Percentiles rank a stretch among this genome's conserved stretches.
These are phyloP conservation scores for Plodia interpunctella DNA, from an alignment of 1,140 invertebrate species.

Conservation along the genomic window DNA sequence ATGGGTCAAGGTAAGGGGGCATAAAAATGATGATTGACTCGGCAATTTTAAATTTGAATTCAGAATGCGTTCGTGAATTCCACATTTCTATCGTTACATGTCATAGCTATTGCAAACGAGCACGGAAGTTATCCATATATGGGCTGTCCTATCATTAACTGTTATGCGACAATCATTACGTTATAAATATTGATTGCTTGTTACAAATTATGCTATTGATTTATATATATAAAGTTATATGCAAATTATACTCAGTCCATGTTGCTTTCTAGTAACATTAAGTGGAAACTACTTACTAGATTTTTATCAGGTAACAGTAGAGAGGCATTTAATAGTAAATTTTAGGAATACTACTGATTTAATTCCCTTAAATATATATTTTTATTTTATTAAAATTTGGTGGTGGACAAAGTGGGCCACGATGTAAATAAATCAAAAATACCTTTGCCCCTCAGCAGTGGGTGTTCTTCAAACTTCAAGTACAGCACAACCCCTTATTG, in stretches of 20 bases:
- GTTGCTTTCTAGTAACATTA: too few species aligned
- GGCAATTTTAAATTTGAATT: too few species aligned
- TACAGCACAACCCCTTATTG: not conserved
- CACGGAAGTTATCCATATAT: constrained; percentile 1
- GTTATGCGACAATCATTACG: not conserved
- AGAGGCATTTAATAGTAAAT: too few species aligned
- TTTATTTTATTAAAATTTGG: too few species aligned
- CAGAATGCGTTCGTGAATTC: not conserved
- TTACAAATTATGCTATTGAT: not conserved
- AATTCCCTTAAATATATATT: too few species aligned
- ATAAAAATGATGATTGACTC: too few species aligned
- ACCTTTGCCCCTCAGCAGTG: not conserved
- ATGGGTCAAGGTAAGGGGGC: too few species aligned
- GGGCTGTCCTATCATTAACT: not conserved
- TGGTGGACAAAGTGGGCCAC: not conserved
- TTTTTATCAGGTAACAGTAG: too few species aligned
- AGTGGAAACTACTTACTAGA: too few species aligned
- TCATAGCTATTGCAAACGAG: not conserved
- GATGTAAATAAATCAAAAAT: not conserved
- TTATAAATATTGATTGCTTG: not conserved
- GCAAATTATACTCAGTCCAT: too few species aligned
- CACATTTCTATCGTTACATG: not conserved
- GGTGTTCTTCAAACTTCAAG: not conserved
- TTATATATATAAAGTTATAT: too few species aligned
- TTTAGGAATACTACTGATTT: too few species aligned